A percentile compares a stretch with the other conserved stretches of the same genome.
phyloP scores from a whole-genome alignment of 2,888 invertebrate species.

The Limnephilus lunatus region DNA sequence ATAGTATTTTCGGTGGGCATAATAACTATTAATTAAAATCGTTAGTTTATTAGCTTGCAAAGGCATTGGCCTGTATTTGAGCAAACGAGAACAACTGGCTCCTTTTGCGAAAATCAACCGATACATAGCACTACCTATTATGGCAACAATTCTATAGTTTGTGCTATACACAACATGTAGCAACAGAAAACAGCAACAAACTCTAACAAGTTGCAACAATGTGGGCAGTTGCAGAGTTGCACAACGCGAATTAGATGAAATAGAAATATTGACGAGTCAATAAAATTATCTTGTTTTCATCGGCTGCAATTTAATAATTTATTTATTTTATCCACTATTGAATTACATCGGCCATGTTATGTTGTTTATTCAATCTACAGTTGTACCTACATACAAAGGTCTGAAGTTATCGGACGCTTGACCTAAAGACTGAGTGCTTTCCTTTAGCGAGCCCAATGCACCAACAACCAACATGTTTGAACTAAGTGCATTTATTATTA shows the following conservation, averaged over 20 bases:
- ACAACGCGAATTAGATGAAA: background rate
- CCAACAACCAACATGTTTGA: background rate
- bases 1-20: background rate
- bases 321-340: background rate
- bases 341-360: background rate
- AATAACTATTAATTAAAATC: background rate
- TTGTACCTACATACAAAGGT: background rate
- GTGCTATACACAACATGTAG: background rate
- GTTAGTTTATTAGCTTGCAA: background rate
- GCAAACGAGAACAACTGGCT: background rate
- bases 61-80: slow-evolving; percentile 19
- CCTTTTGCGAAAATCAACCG: background rate
- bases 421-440: background rate
- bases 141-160: background rate
- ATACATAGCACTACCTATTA: background rate
- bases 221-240: background rate
- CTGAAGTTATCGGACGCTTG: background rate
- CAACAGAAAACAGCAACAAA: background rate
- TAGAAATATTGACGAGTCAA: background rate
- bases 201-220: background rate
- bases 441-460: background rate
- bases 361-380: background rate
- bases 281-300: background rate
- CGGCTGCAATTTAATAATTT: background rate
- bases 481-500: slow-evolving; percentile 2